phyloP scores from a whole-genome alignment of 2,888 invertebrate genomes.

The Phalera bucephala region DNA sequence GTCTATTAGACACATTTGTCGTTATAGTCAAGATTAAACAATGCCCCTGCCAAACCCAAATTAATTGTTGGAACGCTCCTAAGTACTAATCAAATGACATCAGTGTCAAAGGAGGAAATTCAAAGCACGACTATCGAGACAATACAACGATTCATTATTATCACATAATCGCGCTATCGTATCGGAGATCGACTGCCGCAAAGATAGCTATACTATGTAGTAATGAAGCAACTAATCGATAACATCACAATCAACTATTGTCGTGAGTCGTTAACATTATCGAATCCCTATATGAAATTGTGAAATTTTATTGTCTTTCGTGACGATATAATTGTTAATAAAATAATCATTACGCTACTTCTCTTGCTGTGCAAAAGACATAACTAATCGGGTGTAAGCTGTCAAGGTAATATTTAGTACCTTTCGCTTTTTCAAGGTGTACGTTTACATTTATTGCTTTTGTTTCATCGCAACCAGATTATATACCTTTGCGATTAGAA shows the following conservation, averaged over 20 bases:
- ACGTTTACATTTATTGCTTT: neutral
- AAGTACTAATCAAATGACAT: slow-evolving; percentile 24
- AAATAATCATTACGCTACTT: neutral
- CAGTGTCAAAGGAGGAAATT: slow-evolving; percentile 43
- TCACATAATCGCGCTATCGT: slow-evolving; percentile 41
- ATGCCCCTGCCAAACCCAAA: slow-evolving; percentile 21
- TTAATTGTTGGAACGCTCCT: slow-evolving; percentile 22
- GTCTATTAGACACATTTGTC: no score
- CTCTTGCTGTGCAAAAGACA: neutral
- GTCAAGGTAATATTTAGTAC: neutral
- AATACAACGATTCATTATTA: slow-evolving; percentile 50
- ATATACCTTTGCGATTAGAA: neutral
- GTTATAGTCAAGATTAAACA: slow-evolving; percentile 17
- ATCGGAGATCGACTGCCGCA: slow-evolving; percentile 36
- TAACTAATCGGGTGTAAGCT: neutral
- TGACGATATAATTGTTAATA: slow-evolving; percentile 5
- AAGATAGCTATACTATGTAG: slow-evolving; percentile 30
- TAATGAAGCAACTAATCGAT: slow-evolving; percentile 40
- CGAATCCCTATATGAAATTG: slow-evolving; percentile 14
- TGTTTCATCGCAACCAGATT: neutral
- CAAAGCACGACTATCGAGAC: slow-evolving; percentile 46
- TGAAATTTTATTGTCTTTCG: slow-evolving; percentile 7
- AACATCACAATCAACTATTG: slow-evolving; percentile 45
- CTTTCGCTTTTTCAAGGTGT: neutral
- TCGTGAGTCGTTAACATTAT: slow-evolving; percentile 40